Evolutionary conservation across 2,888 invertebrate genomes (phyloP).

Genomic region (Nomada fucata): DNA sequence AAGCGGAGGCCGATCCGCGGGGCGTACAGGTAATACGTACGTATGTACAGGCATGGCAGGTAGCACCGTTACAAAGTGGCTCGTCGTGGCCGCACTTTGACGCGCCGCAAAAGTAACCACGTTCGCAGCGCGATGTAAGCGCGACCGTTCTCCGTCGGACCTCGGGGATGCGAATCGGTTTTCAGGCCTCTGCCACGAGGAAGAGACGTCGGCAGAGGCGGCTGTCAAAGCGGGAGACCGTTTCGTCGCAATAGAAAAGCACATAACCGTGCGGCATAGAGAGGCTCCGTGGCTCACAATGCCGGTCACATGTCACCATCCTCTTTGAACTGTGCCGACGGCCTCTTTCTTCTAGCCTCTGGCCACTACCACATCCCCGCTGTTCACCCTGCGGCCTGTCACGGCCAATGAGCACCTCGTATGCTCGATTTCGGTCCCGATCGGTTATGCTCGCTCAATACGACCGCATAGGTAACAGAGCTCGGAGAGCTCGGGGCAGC

Average conservation of each 20-base stretch:
- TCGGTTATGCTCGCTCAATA: constrained; percentile 61
- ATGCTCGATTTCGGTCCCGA: constrained; percentile 69
- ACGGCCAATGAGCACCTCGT: constrained; percentile 64
- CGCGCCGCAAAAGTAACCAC: constrained; percentile 48
- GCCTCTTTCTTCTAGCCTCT: constrained; percentile 73
- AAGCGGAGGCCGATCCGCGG: constrained; percentile 13
- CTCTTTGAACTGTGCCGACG: constrained; percentile 77
- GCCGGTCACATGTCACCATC: constrained; percentile 80
- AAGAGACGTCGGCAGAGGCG: constrained; percentile 65
- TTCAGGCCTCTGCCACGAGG: constrained; percentile 59
- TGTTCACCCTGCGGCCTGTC: constrained; percentile 50
- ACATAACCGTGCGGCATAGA: constrained; percentile 71
- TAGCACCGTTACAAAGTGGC: constrained; percentile 39
- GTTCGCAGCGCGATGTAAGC: constrained; percentile 26
- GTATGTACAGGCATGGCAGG: not conserved
- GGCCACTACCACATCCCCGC: constrained; percentile 63
- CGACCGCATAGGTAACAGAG: constrained; percentile 27
- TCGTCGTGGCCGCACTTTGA: constrained; percentile 51
- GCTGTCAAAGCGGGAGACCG: constrained; percentile 74
- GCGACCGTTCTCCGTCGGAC: constrained; percentile 3
- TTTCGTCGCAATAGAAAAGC: constrained; percentile 78
- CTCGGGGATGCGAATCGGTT: constrained; percentile 62
- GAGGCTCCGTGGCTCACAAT: constrained; percentile 73
- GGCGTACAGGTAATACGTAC: not conserved
- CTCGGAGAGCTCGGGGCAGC: constrained; percentile 11